A percentile compares a stretch with the other conserved stretches of the same genome.
Evolutionary conservation across 2,888 invertebrate genomes (phyloP).

Genomic region (Blomia tropicalis): DNA sequence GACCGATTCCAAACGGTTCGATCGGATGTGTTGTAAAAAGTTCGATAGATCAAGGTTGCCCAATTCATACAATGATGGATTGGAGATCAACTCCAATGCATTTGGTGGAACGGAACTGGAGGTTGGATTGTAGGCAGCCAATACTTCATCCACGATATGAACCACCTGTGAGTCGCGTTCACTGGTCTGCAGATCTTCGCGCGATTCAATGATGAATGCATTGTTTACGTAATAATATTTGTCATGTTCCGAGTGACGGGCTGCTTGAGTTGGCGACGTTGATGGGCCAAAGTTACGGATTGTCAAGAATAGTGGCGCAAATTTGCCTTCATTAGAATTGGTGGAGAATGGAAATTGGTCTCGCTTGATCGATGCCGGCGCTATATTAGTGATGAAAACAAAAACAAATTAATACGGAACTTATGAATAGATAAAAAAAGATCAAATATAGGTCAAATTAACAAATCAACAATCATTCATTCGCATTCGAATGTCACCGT

Average conservation of each 20-base stretch:
- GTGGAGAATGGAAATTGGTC: neutral
- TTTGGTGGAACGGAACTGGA: neutral
- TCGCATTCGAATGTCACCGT: no score
- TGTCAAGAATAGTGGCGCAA: neutral
- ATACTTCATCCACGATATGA: conserved; percentile 70
- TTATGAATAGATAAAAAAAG: neutral
- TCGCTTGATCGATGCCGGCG: neutral
- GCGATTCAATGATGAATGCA: conserved; percentile 53
- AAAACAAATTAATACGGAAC: no score
- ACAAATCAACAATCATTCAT: no score
- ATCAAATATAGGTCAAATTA: neutral
- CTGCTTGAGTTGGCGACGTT: neutral
- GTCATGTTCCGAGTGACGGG: neutral
- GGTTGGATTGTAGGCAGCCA: conserved; percentile 48
- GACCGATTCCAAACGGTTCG: conserved; percentile 10
- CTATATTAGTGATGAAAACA: no score
- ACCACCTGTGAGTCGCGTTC: conserved; percentile 51
- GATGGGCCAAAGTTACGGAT: neutral
- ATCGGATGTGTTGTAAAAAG: neutral
- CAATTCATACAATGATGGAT: conserved; percentile 9
- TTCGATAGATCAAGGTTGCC: neutral
- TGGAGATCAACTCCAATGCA: conserved; percentile 11
- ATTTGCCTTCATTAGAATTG: neutral
- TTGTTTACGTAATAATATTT: conserved; percentile 55
- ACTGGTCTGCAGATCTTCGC: conserved; percentile 27